Percentiles rank a stretch among this genome's conserved stretches.
phyloP scores from a whole-genome alignment of 1,140 invertebrate genomes.

The Araneus ventricosus region DNA sequence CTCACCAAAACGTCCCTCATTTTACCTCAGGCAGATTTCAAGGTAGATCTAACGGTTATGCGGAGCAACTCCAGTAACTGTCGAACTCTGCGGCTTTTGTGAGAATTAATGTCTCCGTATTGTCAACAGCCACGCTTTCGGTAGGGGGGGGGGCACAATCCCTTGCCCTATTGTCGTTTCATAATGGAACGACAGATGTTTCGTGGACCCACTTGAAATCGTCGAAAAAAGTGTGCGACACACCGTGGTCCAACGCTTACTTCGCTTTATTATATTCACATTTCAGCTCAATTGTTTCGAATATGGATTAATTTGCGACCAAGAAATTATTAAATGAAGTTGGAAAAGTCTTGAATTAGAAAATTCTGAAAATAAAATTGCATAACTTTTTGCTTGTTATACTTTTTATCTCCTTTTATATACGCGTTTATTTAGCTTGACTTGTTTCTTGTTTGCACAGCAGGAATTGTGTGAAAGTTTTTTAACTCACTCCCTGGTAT shows the following conservation, averaged over 20 bases:
- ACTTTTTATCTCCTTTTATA: too few relatives aligned
- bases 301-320: too few relatives aligned
- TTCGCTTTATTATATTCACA: neutral
- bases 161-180: neutral
- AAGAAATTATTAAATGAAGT: too few relatives aligned
- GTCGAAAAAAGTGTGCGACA: neutral
- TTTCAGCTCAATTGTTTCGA: too few relatives aligned
- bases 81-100: slow-evolving; percentile 42
- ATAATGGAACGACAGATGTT: slow-evolving; percentile 53
- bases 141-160: too few relatives aligned
- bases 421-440: too few relatives aligned
- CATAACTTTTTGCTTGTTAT: too few relatives aligned
- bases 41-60: slow-evolving; percentile 22
- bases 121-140: slow-evolving; percentile 53
- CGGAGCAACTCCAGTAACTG: slow-evolving; percentile 12
- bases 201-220: slow-evolving; percentile 6
- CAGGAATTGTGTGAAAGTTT: too few relatives aligned
- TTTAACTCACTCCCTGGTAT: too few relatives aligned
- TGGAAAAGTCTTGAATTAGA: too few relatives aligned
- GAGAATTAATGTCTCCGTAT: slow-evolving; percentile 40
- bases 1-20: neutral
- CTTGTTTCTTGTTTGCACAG: too few relatives aligned
- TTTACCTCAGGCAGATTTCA: slow-evolving; percentile 13
- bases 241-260: neutral
- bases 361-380: too few relatives aligned